A percentile compares a stretch with the other conserved stretches of the same genome.
These are phyloP conservation scores for Leptocoma aspasia DNA, from an alignment of 2,113 vertebrate species.

Conservation along the genomic window DNA sequence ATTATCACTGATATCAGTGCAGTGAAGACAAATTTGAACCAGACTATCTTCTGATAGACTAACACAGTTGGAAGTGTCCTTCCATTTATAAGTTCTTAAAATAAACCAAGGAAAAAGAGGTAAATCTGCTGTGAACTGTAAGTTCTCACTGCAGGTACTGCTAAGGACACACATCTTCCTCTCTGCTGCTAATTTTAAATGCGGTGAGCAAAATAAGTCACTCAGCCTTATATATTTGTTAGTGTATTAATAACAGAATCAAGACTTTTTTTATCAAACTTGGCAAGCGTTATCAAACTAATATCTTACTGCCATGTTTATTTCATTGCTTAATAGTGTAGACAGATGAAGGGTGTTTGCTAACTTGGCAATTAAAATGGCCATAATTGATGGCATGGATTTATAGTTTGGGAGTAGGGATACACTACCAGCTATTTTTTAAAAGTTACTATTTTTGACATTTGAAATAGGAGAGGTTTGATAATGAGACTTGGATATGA, in stretches of 20 bases:
- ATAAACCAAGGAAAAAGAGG: background rate
- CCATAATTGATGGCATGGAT: background rate
- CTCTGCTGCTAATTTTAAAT: conserved; percentile 12
- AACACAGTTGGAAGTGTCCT: background rate
- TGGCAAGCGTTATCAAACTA: background rate
- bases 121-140: background rate
- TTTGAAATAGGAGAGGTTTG: background rate
- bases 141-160: background rate
- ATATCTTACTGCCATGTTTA: background rate
- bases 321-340: background rate
- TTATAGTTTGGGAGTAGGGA: background rate
- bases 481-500: background rate
- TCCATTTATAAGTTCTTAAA: background rate
- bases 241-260: background rate
- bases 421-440: background rate
- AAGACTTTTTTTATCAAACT: background rate
- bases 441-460: background rate
- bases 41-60: background rate
- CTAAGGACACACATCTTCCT: background rate
- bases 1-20: background rate
- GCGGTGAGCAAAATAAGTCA: background rate
- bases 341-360: background rate
- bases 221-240: background rate
- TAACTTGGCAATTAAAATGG: background rate
- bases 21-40: background rate